Percentiles rank a stretch among this genome's conserved stretches.
These are phyloP conservation scores for Drosophila neotestacea DNA, from an alignment of 2,888 invertebrate genomes.

Conservation along the genomic window DNA sequence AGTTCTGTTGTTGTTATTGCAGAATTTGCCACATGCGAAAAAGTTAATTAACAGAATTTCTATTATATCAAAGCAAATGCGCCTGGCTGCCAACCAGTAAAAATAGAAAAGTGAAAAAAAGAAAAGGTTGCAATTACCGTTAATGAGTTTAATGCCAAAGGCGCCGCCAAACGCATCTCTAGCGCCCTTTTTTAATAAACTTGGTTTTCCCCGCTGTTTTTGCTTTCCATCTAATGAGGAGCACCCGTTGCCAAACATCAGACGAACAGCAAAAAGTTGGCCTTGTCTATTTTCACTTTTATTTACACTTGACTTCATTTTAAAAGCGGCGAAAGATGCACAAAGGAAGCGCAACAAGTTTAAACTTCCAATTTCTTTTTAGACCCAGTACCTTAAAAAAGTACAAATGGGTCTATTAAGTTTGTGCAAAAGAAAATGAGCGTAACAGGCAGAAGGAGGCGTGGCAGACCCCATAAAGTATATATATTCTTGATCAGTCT, in stretches of 20 bases:
- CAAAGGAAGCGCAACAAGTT: constrained; percentile 70
- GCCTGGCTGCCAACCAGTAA: constrained; percentile 10
- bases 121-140: constrained; percentile 81
- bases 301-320: constrained; percentile 72
- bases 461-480: too few relatives aligned
- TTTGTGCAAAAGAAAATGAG: too few relatives aligned
- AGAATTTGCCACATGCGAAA: constrained; percentile 58
- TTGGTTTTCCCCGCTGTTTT: constrained; percentile 10
- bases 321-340: constrained; percentile 36
- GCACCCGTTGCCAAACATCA: constrained; percentile 55
- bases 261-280: constrained; percentile 14
- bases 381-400: too few relatives aligned
- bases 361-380: constrained; percentile 12
- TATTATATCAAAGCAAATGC: constrained; percentile 49
- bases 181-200: constrained; percentile 24
- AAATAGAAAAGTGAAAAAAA: constrained; percentile 18
- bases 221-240: constrained; percentile 58
- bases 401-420: too few relatives aligned
- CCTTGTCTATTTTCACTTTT: constrained; percentile 60
- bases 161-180: constrained; percentile 63
- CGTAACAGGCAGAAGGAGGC: too few relatives aligned
- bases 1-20: constrained; percentile 3
- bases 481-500: too few relatives aligned
- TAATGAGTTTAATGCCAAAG: constrained; percentile 82
- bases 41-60: constrained; percentile 82